Percentiles rank a stretch among this genome's conserved stretches.
These are phyloP conservation scores for Euphydryas editha DNA, from an alignment of 2,888 invertebrate genomes.

Conservation along the genomic window DNA sequence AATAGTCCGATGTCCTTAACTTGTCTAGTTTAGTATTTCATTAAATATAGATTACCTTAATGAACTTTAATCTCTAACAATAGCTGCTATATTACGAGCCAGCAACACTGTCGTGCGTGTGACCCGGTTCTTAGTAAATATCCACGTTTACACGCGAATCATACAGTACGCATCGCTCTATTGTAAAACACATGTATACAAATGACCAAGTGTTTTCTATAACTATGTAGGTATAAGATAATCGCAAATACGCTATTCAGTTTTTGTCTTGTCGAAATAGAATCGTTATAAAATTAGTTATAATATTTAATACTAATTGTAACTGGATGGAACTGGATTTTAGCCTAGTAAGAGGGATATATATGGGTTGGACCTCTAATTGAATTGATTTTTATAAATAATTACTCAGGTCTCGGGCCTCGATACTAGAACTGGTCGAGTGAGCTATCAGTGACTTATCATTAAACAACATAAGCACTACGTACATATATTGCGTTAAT, in stretches of 20 bases:
- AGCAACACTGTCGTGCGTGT: conserved; percentile 18
- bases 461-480: background rate
- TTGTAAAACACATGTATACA: conserved; percentile 10
- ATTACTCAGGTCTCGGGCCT: too few species aligned
- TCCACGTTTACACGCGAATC: conserved; percentile 12
- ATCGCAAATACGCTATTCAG: too few species aligned
- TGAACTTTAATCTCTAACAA: conserved; percentile 24
- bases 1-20: background rate
- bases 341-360: too few species aligned
- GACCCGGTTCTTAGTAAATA: conserved; percentile 23
- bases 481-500: background rate
- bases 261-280: too few species aligned
- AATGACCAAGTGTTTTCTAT: background rate
- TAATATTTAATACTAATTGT: too few species aligned
- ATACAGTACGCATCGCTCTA: background rate
- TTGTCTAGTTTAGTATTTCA: conserved; percentile 9
- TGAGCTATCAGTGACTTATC: background rate
- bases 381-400: too few species aligned
- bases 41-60: conserved; percentile 26
- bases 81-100: conserved; percentile 14
- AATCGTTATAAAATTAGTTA: too few species aligned
- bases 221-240: background rate
- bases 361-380: too few species aligned
- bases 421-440: too few species aligned
- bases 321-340: too few species aligned